Base-by-base conservation (phyloP, 2,113 vertebrate species). In the Larimichthys polyactis region DNA sequence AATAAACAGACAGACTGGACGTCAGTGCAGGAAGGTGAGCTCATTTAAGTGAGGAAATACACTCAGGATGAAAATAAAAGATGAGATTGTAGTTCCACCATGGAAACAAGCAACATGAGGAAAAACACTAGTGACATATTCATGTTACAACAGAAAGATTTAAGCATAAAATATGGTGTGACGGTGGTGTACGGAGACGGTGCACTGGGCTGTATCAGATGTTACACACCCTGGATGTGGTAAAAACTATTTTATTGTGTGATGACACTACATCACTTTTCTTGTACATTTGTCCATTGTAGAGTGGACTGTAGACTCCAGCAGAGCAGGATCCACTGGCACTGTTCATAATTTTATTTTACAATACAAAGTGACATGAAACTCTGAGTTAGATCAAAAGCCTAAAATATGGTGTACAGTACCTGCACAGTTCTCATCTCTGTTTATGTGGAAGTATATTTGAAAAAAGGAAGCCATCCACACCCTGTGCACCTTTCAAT, bases 41-140 rank as follows among this genome's bases (percentile, higher is more conserved):
- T 71, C 68, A 55, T 27, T 24, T 24, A 27, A 22, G 24, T 15
- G 57, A 58, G 40, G 57, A 79, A 79, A 74, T 62, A 73, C n/a
- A 46, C 27, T 20, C 36, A 65, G 0, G 40, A 15, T 22, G 36
- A 36, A 46, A 59, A 48, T 40, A 48, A 51, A 52, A 68, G 0
- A 11, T 24, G 9, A 24, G 36, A 55, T 43, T 57, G 11, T 4
- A 55, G 4, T 24, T 27, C 64, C 10, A 36, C 36, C 15, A 4
- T 6, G 15, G 11, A 11, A 1, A 60, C 43, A 32, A 27, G 7
- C 10, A 44, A 58, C 11, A 27, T 22, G 15, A 59, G 57, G 57
- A 59, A 59, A 14, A 27, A 29, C 55, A 24, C 22, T 57, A 20
- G 2, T 57, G 36, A 4, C 40, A 51, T 5, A 7, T 17, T 63